These are phyloP conservation scores for Aldrovandia affinis DNA, from an alignment of 2,797 vertebrate species.

Conservation along the genomic window DNA sequence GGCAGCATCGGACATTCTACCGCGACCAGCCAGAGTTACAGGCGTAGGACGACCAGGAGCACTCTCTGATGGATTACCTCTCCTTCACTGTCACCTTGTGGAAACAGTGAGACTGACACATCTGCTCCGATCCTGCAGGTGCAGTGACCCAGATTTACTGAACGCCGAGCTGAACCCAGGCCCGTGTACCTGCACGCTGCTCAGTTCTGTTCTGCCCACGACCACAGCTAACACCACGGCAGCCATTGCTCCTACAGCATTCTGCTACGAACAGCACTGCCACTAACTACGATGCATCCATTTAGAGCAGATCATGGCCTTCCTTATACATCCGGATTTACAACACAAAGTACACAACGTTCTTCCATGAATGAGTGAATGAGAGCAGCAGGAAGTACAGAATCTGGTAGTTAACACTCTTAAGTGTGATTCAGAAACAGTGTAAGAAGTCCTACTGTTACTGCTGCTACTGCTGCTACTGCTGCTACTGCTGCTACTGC, in stretches of 20 bases:
- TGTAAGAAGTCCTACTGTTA: too few species aligned
- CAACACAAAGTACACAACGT: too few species aligned
- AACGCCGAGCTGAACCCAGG: background rate
- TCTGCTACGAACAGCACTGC: background rate
- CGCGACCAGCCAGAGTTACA: too few species aligned
- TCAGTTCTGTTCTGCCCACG: background rate
- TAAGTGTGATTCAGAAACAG: too few species aligned
- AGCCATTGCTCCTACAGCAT: background rate
- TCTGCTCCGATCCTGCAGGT: background rate
- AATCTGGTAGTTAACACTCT: too few species aligned
- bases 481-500: background rate
- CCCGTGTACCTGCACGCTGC: background rate
- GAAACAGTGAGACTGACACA: background rate
- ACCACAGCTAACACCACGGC: background rate
- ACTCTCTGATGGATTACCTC: constrained; percentile 34
- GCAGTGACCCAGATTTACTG: background rate
- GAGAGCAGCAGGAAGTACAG: too few species aligned
- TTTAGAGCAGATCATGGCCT: too few species aligned
- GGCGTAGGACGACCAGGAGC: too few species aligned
- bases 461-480: background rate
- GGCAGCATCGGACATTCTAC: too few species aligned
- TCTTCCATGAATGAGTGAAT: too few species aligned
- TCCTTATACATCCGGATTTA: too few species aligned
- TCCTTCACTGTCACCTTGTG: constrained; percentile 45
- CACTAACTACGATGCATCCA: too few species aligned